These are phyloP conservation scores for Alloplasta piceator DNA, from an alignment of 2,888 invertebrate species.

Conservation along the genomic window DNA sequence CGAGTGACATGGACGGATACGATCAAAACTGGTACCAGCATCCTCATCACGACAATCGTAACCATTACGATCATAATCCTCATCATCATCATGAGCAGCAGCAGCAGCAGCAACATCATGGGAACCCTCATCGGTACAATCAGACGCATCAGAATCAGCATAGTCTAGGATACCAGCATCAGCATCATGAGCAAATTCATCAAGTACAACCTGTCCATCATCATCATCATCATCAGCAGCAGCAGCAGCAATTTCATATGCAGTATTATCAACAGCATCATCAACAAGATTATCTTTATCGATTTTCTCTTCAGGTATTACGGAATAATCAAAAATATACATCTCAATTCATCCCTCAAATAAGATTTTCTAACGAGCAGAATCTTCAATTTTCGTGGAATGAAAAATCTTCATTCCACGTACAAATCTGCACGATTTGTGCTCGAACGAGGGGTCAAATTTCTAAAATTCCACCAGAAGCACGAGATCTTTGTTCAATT, in stretches of 20 bases:
- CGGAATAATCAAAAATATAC: background rate
- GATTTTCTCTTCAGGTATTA: slow-evolving; percentile 82
- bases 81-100: slow-evolving; percentile 71
- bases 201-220: slow-evolving; percentile 57
- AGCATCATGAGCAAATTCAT: slow-evolving; percentile 55
- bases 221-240: slow-evolving; percentile 63
- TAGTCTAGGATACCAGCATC: slow-evolving; percentile 47
- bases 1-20: slow-evolving; percentile 78
- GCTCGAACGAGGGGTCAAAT: too few species aligned
- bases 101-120: slow-evolving; percentile 65
- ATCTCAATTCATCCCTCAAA: too few species aligned
- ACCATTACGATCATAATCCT: slow-evolving; percentile 69
- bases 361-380: too few species aligned
- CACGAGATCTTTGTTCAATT: too few species aligned
- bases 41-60: slow-evolving; percentile 72
- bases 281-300: slow-evolving; percentile 81
- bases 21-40: slow-evolving; percentile 78
- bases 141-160: slow-evolving; percentile 41
- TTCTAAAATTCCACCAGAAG: too few species aligned
- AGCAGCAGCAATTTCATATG: slow-evolving; percentile 72
- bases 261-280: slow-evolving; percentile 78
- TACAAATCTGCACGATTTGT: too few species aligned
- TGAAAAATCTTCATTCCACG: too few species aligned
- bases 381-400: background rate
- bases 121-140: slow-evolving; percentile 51